Evolutionary conservation across 30 jellyfish, hydroid and myxozoan species (phyloP).

Genomic region (Nemopilema nomurai): DNA sequence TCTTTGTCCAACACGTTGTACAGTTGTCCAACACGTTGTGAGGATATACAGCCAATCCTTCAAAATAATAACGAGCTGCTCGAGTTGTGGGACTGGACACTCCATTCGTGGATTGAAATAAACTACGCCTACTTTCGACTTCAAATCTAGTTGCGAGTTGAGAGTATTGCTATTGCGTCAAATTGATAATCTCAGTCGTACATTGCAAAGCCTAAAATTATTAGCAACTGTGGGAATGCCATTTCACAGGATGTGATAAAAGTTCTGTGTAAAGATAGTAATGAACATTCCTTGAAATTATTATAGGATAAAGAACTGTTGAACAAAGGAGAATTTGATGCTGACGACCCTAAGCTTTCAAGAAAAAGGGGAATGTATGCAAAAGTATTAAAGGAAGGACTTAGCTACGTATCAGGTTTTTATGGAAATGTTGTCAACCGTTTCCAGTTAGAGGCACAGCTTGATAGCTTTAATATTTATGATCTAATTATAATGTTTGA

Average conservation of each 20-base stretch:
- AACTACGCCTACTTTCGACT: constrained; percentile 28
- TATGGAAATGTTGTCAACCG: background rate
- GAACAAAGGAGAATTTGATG: constrained; percentile 45
- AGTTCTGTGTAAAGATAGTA: constrained; percentile 15
- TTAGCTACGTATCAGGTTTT: background rate
- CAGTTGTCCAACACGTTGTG: constrained; percentile 41
- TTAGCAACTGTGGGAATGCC: constrained; percentile 48
- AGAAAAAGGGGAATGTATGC: constrained; percentile 45
- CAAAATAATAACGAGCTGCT: constrained; percentile 16
- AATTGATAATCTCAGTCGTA: constrained; percentile 14
- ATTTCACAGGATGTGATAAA: constrained; percentile 21
- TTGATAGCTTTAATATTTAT: background rate
- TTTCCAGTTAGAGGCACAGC: background rate
- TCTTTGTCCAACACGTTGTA: constrained; percentile 9
- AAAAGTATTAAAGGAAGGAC: background rate
- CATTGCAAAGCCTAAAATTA: constrained; percentile 17
- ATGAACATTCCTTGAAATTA: constrained; percentile 28
- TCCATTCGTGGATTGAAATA: constrained; percentile 30
- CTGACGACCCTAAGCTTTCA: constrained; percentile 60
- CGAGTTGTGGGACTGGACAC: constrained; percentile 43
- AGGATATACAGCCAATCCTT: constrained; percentile 38
- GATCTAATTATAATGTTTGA: background rate
- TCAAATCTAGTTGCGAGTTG: constrained; percentile 24
- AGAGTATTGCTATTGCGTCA: constrained; percentile 23
- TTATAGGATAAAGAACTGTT: constrained; percentile 52